Base-by-base conservation (phyloP, 1,140 invertebrate genomes). In the Hylaeus anthracinus region DNA sequence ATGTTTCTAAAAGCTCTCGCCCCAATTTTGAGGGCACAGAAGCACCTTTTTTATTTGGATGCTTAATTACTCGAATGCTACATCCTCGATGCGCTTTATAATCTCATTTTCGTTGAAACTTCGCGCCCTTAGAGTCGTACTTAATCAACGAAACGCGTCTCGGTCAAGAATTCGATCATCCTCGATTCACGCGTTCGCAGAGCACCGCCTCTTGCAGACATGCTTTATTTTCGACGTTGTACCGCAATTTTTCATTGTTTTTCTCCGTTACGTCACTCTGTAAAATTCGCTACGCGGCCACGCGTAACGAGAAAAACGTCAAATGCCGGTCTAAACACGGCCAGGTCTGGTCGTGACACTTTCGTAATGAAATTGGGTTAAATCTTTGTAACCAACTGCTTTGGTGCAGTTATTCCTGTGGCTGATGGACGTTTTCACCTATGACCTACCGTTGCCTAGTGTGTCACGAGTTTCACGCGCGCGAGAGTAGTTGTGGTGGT, bases 331-430 rank as follows among this genome's bases (percentile, higher is more conserved):
- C 48, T 63, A 71, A 85, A 69, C 69, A 72, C 56, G 74, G 79
- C 72, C 26, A 75, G 73, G 76, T 79, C 86, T 87, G 86, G 48
- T 58, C 84, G 82, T 87, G 86, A 87, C 86, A 83, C 77, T 72
- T 84, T 86, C 65, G 81, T 83, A 86, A 87, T 75, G 84, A 79
- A 69, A 84, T 60, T 64, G 74, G 60, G 69, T 80, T 69, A 58
- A 75, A 81, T 67, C 70, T 77, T 64, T 58, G 82, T 63, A 58
- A 64, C 56, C 10, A n/a, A 10, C 43, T 61, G 75, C 53, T 39
- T 14, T 15, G 69, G 9, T n/a, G 39, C 5, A 37, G 55, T 60
- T 51, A n/a, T n/a, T 48, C 43, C 43, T 41, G 58, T 43, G 58
- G 14, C 15, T 3, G n/a, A 51, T 41, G 39, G 37, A 51, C 53